Conservation (phyloP, 2,113 vertebrate species). For the Limanda limanda region DNA sequence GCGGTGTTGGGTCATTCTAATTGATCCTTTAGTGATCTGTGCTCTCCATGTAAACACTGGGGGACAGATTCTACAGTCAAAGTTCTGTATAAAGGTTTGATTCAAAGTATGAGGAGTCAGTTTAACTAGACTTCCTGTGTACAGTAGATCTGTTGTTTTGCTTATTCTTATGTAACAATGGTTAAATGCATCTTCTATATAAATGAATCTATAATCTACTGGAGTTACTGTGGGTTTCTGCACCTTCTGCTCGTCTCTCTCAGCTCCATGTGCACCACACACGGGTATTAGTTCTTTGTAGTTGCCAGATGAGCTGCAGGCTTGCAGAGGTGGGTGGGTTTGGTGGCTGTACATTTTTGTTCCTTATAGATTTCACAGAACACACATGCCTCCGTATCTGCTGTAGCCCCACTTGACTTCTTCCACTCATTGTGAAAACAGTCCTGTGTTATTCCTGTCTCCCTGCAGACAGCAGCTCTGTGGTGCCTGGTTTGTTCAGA, state of each 20-base stretch:
- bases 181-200: not conserved
- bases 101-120: no score
- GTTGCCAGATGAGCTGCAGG: no score
- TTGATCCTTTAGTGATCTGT: no score
- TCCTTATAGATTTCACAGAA: not conserved
- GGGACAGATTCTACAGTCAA: no score
- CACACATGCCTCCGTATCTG: no score
- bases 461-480: not conserved
- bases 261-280: no score
- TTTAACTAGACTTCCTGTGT: no score
- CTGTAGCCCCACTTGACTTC: slow-evolving; percentile 12
- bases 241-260: not conserved
- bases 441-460: slow-evolving; percentile 18
- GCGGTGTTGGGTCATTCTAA: no score
- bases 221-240: not conserved
- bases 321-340: no score
- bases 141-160: slow-evolving; percentile 1
- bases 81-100: no score
- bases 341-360: not conserved
- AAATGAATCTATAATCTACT: not conserved
- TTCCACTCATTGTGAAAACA: slow-evolving; percentile 36
- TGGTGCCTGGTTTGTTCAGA: not conserved
- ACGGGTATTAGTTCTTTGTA: no score
- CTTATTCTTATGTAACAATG: slow-evolving; percentile 10
- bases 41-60: no score